Conservation (phyloP, 2,113 vertebrate genomes). For the Campylorhamphus procurvoides region DNA sequence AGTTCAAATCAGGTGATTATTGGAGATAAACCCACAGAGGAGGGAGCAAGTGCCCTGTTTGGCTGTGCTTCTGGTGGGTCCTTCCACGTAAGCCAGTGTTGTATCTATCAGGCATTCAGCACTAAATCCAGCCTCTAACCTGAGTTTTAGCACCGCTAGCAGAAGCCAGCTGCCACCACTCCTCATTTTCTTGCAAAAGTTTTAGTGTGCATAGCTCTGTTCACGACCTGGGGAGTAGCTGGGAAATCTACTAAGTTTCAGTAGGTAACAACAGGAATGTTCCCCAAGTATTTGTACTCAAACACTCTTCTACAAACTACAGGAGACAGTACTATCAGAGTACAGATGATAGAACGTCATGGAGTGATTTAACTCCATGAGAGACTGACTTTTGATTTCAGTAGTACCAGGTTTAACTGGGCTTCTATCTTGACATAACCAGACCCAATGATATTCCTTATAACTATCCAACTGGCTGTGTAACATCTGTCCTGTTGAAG, state of each 20-base stretch:
- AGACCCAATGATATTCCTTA: background rate
- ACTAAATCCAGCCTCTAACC: background rate
- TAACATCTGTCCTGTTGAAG: background rate
- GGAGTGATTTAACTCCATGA: background rate
- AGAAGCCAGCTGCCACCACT: background rate
- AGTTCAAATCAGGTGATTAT: background rate
- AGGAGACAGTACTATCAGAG: background rate
- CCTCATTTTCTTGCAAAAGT: background rate
- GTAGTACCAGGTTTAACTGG: background rate
- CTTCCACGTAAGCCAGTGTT: background rate
- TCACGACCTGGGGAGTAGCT: background rate
- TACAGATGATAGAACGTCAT: background rate
- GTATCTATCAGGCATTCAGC: background rate
- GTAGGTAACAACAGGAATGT: background rate
- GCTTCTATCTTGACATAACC: background rate
- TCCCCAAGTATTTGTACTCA: background rate
- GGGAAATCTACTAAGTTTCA: background rate
- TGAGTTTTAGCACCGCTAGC: background rate
- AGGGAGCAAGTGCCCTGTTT: background rate
- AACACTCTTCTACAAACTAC: background rate
- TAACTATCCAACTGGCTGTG: background rate
- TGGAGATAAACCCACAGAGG: background rate
- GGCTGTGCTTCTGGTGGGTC: background rate
- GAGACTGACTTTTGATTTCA: background rate
- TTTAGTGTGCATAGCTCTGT: background rate